A percentile compares a stretch with the other conserved stretches of the same genome.
Evolutionary conservation across 2,797 vertebrate species (phyloP).

Genomic region (Crenichthys baileyi): DNA sequence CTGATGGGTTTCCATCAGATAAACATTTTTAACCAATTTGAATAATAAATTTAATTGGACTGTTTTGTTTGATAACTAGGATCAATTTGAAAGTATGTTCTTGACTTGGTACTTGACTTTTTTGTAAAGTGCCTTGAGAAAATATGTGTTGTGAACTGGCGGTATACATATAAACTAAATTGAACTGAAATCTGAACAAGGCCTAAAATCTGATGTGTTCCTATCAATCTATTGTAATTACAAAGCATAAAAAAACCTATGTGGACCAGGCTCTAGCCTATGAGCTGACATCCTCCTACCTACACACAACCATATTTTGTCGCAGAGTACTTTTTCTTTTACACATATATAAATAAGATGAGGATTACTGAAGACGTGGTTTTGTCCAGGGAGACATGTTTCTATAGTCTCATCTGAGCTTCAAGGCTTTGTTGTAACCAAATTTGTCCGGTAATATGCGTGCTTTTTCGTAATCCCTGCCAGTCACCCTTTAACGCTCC

Average conservation of each 20-base stretch:
- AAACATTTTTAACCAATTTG: no score
- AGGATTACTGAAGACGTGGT: slow-evolving; percentile 62
- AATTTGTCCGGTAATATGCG: slow-evolving; percentile 67
- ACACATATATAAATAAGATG: slow-evolving; percentile 55
- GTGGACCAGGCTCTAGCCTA: background rate
- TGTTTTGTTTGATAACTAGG: no score
- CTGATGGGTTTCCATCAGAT: no score
- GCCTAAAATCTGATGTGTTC: background rate
- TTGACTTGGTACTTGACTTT: no score
- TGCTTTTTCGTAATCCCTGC: slow-evolving; percentile 74
- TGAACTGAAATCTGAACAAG: no score
- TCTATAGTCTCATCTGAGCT: slow-evolving; percentile 61
- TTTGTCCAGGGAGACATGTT: slow-evolving; percentile 50
- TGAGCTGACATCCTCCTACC: background rate
- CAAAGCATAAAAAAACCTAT: background rate
- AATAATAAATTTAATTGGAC: no score
- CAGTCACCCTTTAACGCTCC: slow-evolving; percentile 69
- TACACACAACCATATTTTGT: slow-evolving; percentile 23
- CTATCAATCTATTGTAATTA: background rate
- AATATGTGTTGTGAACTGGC: no score
- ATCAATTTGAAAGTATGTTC: no score
- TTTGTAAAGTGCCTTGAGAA: no score
- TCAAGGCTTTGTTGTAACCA: slow-evolving; percentile 66
- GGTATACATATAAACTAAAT: no score
- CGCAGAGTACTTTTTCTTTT: slow-evolving; percentile 7